Conservation (phyloP, 2,797 vertebrate genomes). For the Tinamus major region DNA sequence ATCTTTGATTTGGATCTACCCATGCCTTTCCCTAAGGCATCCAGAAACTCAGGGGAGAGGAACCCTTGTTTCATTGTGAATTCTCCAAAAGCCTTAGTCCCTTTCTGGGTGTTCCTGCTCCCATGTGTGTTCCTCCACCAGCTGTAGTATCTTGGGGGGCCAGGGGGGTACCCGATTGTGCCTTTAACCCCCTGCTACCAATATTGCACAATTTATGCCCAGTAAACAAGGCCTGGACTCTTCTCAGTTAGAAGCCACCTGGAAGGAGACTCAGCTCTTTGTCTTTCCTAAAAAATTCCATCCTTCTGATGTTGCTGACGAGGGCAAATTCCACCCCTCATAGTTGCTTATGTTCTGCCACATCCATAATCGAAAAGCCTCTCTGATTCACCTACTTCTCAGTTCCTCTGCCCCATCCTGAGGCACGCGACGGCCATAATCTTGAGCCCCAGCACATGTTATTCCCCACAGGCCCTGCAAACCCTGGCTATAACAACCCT, state of each 20-base stretch:
- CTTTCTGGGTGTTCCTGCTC: too few species aligned
- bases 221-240: not conserved
- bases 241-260: not conserved
- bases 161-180: too few species aligned
- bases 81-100: too few species aligned
- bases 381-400: not conserved
- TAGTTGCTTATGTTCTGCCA: not conserved
- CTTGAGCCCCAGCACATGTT: not conserved
- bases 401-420: not conserved
- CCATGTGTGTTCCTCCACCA: too few species aligned
- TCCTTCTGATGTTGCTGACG: not conserved
- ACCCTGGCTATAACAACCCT: rapidly evolving
- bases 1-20: conserved; percentile 22
- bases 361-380: not conserved
- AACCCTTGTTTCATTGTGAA: too few species aligned
- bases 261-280: not conserved
- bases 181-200: too few species aligned
- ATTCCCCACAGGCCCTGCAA: not conserved
- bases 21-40: not conserved
- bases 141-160: too few species aligned
- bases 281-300: not conserved
- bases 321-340: not conserved
- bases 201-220: too few species aligned
- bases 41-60: not conserved
- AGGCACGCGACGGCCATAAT: not conserved